phyloP scores from a whole-genome alignment of 2,797 vertebrate species.

The Staurois parvus region DNA sequence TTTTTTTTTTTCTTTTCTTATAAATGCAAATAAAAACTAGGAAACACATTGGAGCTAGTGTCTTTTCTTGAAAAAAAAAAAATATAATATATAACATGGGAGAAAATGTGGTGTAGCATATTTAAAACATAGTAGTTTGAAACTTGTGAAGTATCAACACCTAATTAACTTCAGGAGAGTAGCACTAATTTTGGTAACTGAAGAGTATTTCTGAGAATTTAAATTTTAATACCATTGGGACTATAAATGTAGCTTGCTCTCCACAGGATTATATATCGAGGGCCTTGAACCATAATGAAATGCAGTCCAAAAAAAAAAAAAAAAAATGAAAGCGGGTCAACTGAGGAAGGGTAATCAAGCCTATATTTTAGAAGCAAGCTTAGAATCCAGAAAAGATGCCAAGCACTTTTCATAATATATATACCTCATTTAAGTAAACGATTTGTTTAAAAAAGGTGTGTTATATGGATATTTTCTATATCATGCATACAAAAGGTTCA shows the following conservation, averaged over 20 bases:
- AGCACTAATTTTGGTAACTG: slow-evolving; percentile 4
- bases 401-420: no score
- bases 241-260: neutral
- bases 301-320: neutral
- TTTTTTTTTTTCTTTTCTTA: slow-evolving; percentile 62
- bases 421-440: no score
- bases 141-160: slow-evolving; percentile 46
- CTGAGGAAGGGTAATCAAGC: no score
- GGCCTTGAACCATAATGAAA: neutral
- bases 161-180: slow-evolving; percentile 4
- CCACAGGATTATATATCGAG: neutral
- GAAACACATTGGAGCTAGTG: slow-evolving; percentile 81
- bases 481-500: neutral
- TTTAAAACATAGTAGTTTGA: slow-evolving; percentile 29
- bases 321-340: no score
- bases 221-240: neutral
- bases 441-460: no score
- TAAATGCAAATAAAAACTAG: slow-evolving; percentile 81
- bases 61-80: slow-evolving; percentile 69
- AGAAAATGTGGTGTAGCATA: slow-evolving; percentile 45
- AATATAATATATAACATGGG: slow-evolving; percentile 38
- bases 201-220: slow-evolving; percentile 13
- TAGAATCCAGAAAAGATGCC: no score
- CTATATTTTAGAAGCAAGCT: no score
- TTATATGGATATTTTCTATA: no score